Evolutionary conservation across 2,113 vertebrate genomes (phyloP), one percentile per base, ranked within the genome.

Genomic region (Lamprologus sp.): DNA sequence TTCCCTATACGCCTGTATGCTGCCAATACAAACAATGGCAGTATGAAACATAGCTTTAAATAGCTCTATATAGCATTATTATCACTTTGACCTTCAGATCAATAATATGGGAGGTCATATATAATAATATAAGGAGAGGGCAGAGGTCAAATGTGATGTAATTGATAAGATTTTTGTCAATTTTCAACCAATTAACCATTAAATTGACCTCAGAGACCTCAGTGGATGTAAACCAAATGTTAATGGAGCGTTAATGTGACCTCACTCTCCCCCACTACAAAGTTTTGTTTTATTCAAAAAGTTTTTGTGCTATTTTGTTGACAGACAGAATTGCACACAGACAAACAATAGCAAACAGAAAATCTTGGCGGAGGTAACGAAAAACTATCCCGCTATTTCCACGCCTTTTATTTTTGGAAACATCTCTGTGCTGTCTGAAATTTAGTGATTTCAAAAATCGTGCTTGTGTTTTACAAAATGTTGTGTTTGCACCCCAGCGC

Each of bases 201-300:
- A 65, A 21, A 37, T 37, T 65, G 19, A 65, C 60, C 60, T 65
- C 11, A 37, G 5, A 65, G 60, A 37, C 60, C 19, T 65, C 19
- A n/a, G 60, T 65, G 60, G 60, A 65, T 65, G 33, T 65, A 21
- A 68, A 21, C 33, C 33, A 68, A 4, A 21, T 68, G 0, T 40
- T 68, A 40, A 68, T 40, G 3, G 19, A 13, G 0, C 7, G 33
- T 68, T 40, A 40, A 37, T 13, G 11, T 68, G 63, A 68, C 63
- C 63, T 21, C 7, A 0, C 63, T 68, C 19, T 13, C 0, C 17
- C 17, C 60, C 60, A n/a, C 60, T 37, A 13, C 60, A 65, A 65
- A 65, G 60, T 21, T 65, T 65, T 37, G 13, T 65, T 68, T 68
- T 0, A 68, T 68, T 68, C 63, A 68, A 14, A 40, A 68, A 0